phyloP scores from a whole-genome alignment of 2,888 invertebrate species.

The Apocheima hispidaria region DNA sequence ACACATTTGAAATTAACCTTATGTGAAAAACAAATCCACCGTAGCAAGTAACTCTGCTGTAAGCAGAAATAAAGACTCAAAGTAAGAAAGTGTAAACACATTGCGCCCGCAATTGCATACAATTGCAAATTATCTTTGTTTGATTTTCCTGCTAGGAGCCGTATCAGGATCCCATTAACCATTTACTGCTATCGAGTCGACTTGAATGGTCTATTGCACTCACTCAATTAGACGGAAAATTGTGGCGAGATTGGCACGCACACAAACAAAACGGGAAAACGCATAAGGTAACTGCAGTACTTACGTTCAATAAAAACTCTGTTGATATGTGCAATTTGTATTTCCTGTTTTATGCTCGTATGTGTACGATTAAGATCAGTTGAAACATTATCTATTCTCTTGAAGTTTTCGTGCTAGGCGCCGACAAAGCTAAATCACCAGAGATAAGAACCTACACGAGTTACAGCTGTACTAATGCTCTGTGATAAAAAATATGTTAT shows the following conservation, averaged over 20 bases:
- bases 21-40: constrained; percentile 13
- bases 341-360: constrained; percentile 5
- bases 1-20: background rate
- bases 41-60: constrained; percentile 6
- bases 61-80: constrained; percentile 12
- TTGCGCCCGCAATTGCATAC: constrained; percentile 7
- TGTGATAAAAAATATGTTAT: background rate
- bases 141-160: constrained; percentile 61
- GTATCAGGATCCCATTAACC: constrained; percentile 77
- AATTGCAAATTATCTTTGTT: constrained; percentile 44
- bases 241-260: constrained; percentile 67
- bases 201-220: constrained; percentile 80
- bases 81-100: constrained; percentile 32
- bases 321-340: constrained; percentile 11
- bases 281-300: constrained; percentile 29
- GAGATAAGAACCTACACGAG: constrained; percentile 3
- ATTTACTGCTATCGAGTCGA: constrained; percentile 71
- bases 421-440: constrained; percentile 15
- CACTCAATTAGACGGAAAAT: constrained; percentile 84
- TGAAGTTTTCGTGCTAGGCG: constrained; percentile 2
- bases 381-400: constrained; percentile 9
- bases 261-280: constrained; percentile 39
- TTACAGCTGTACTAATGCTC: constrained; percentile 8
- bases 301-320: constrained; percentile 23
- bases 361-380: constrained; percentile 16